phyloP scores from a whole-genome alignment of 2,113 vertebrate species.

The Lichenostomus cassidix region DNA sequence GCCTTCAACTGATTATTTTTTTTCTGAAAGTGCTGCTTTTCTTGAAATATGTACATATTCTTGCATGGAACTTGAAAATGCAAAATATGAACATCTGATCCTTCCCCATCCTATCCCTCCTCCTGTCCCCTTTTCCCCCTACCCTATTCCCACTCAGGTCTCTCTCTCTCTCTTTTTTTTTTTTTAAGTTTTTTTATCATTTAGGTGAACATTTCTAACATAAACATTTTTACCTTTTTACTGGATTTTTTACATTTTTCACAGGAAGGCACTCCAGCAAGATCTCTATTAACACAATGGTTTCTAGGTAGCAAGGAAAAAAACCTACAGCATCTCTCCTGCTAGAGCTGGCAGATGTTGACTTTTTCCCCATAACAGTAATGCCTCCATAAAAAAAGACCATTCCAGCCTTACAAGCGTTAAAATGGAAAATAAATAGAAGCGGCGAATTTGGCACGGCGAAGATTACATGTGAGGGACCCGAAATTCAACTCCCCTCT shows the following conservation, averaged over 20 bases:
- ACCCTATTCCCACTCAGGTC: too few relatives aligned
- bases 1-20: not conserved
- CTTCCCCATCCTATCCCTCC: not conserved
- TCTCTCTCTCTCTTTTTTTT: fast-evolving
- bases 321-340: not conserved
- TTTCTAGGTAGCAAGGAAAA: constrained; percentile 35
- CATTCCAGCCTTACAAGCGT: not conserved
- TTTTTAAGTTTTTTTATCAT: not conserved
- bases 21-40: not conserved
- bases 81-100: not conserved
- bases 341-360: constrained; percentile 40
- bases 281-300: not conserved
- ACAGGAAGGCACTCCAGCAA: not conserved
- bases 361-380: not conserved
- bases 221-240: not conserved
- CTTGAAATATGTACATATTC: not conserved
- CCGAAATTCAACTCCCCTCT: constrained; percentile 37
- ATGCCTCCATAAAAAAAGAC: constrained; percentile 16
- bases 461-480: not conserved
- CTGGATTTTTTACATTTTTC: not conserved
- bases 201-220: not conserved
- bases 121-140: not conserved
- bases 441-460: not conserved
- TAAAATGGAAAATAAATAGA: constrained; percentile 50
- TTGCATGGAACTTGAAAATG: not conserved